These are phyloP conservation scores for Pomacea canaliculata DNA, from an alignment of 2,888 invertebrate species.

Conservation along the genomic window DNA sequence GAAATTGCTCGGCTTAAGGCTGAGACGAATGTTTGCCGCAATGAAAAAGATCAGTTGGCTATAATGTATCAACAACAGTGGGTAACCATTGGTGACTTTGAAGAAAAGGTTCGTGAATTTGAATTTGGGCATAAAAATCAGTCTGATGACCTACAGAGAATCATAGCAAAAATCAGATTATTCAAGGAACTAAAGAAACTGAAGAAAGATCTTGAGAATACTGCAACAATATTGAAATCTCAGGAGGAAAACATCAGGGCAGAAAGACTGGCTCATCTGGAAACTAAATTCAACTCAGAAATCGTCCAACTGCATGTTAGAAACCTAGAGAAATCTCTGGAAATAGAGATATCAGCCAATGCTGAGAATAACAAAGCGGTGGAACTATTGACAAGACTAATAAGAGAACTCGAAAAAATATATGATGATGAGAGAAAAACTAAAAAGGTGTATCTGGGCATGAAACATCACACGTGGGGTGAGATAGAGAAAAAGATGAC, in stretches of 20 bases:
- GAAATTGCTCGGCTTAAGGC: conserved; percentile 28
- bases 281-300: conserved; percentile 68
- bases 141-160: conserved; percentile 50
- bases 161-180: conserved; percentile 57
- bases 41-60: conserved; percentile 29
- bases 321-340: conserved; percentile 63
- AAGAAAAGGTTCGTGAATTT: conserved; percentile 53
- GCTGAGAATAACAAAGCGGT: conserved; percentile 58
- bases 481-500: conserved; percentile 65
- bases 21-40: conserved; percentile 19
- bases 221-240: conserved; percentile 46
- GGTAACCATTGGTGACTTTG: conserved; percentile 48
- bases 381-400: conserved; percentile 61
- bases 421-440: conserved; percentile 62
- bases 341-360: conserved; percentile 64
- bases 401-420: conserved; percentile 62
- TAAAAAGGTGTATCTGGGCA: conserved; percentile 60
- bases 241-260: conserved; percentile 64
- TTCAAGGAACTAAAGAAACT: conserved; percentile 58
- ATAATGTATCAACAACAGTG: conserved; percentile 30
- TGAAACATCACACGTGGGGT: conserved; percentile 54
- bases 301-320: conserved; percentile 65
- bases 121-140: conserved; percentile 60
- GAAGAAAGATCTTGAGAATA: conserved; percentile 60
- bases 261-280: conserved; percentile 67